Percentiles rank a stretch among this genome's conserved stretches.
Conservation (phyloP, 2,797 vertebrate species). For the Lepilemur ruficaudatus region DNA sequence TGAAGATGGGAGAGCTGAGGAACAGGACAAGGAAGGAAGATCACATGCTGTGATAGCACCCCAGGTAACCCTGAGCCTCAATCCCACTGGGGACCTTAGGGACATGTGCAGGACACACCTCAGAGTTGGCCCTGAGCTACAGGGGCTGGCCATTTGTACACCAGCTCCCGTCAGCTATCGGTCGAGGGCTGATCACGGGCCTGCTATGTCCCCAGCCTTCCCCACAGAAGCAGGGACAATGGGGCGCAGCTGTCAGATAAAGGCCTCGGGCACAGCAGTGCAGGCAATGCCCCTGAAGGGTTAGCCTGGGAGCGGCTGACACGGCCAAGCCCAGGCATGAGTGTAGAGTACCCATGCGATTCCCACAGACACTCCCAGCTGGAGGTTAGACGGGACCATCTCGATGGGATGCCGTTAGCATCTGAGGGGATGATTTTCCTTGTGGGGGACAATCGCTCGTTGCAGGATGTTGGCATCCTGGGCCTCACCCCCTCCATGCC, state of each 20-base stretch:
- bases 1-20: no score
- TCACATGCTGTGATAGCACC: not conserved
- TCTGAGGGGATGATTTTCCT: not conserved
- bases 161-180: not conserved
- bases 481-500: not conserved
- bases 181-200: not conserved
- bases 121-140: not conserved
- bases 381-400: rapidly evolving
- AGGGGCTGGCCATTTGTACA: not conserved
- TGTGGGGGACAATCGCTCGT: not conserved
- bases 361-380: no score
- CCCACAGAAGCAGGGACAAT: not conserved
- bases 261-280: not conserved
- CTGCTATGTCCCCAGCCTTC: not conserved
- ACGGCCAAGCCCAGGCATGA: rapidly evolving
- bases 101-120: not conserved
- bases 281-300: not conserved
- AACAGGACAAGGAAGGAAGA: not conserved
- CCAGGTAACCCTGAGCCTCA: not conserved
- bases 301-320: not conserved
- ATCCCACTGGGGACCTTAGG: not conserved
- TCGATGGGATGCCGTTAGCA: not conserved
- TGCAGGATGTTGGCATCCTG: not conserved
- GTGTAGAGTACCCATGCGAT: rapidly evolving
- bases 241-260: not conserved